These are phyloP conservation scores for Dissostichus mawsoni DNA, from an alignment of 2,113 vertebrate species.

Conservation along the genomic window DNA sequence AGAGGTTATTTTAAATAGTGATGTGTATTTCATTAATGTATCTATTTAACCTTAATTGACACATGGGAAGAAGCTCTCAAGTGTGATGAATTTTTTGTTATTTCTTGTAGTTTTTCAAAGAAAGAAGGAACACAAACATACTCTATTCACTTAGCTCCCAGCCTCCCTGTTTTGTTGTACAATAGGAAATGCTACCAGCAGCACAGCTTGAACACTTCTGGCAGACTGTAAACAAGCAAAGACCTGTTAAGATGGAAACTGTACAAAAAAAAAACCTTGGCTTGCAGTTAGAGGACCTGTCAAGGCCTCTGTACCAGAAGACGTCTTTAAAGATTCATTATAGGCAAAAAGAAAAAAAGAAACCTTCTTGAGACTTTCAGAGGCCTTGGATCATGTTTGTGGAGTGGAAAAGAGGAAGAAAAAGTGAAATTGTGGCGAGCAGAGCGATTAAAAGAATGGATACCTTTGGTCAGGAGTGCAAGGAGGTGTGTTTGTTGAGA, in stretches of 20 bases:
- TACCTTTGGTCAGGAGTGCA: constrained; percentile 48
- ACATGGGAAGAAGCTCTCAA: neutral
- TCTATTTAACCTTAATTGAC: neutral
- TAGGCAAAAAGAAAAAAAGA: constrained; percentile 22
- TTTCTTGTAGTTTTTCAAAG: neutral
- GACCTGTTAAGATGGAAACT: constrained; percentile 39
- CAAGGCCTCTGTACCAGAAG: constrained; percentile 40
- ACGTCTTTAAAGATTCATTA: constrained; percentile 49
- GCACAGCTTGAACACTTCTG: constrained; percentile 23
- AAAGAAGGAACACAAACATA: neutral
- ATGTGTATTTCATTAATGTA: neutral
- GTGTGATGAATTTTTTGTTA: neutral
- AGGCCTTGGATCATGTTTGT: constrained; percentile 39
- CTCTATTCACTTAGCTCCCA: neutral
- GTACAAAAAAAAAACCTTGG: constrained; percentile 50
- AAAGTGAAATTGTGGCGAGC: constrained; percentile 23
- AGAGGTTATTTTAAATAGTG: neutral
- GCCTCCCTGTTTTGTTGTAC: neutral
- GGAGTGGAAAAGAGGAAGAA: neutral
- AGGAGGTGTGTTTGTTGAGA: constrained; percentile 52
- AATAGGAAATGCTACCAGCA: constrained; percentile 20
- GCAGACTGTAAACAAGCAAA: constrained; percentile 41
- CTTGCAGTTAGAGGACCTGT: constrained; percentile 44
- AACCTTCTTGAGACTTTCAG: constrained; percentile 33
- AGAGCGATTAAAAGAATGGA: constrained; percentile 21